phyloP scores from a whole-genome alignment of 2,888 invertebrate species.

The Drosophila falleni region DNA sequence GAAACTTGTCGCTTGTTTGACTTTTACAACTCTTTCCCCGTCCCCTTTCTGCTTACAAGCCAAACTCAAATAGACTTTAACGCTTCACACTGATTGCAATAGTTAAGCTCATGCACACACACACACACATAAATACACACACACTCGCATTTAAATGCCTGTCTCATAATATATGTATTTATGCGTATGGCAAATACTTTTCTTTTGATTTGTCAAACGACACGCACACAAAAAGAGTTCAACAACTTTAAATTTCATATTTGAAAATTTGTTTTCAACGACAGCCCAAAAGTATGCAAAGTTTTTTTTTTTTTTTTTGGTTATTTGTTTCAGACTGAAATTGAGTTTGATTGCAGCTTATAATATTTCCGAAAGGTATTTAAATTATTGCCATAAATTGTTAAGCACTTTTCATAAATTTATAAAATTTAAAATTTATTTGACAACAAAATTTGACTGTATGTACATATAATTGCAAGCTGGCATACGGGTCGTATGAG shows the following conservation, averaged over 20 bases:
- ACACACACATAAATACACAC: slow-evolving; percentile 9
- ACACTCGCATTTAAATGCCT: slow-evolving; percentile 1
- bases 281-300: slow-evolving; percentile 10
- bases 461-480: no score
- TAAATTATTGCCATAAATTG: not conserved
- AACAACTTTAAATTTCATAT: slow-evolving; percentile 24
- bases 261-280: slow-evolving; percentile 7
- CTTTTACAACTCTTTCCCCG: slow-evolving; percentile 71
- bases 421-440: slow-evolving; percentile 1
- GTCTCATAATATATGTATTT: slow-evolving; percentile 62
- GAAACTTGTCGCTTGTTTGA: slow-evolving; percentile 71
- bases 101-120: slow-evolving; percentile 48
- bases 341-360: not conserved
- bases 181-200: slow-evolving; percentile 57
- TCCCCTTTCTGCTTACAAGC: slow-evolving; percentile 20
- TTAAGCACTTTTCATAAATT: slow-evolving; percentile 4
- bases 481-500: slow-evolving; percentile 30
- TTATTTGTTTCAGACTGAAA: not conserved
- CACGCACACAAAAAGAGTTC: slow-evolving; percentile 22
- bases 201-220: slow-evolving; percentile 46
- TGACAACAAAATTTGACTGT: no score
- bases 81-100: slow-evolving; percentile 78
- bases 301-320: slow-evolving; percentile 3
- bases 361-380: not conserved
- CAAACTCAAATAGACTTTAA: slow-evolving; percentile 78